Evolutionary conservation across 1,140 invertebrate genomes (phyloP).

Genomic region (Caerostris darwini): DNA sequence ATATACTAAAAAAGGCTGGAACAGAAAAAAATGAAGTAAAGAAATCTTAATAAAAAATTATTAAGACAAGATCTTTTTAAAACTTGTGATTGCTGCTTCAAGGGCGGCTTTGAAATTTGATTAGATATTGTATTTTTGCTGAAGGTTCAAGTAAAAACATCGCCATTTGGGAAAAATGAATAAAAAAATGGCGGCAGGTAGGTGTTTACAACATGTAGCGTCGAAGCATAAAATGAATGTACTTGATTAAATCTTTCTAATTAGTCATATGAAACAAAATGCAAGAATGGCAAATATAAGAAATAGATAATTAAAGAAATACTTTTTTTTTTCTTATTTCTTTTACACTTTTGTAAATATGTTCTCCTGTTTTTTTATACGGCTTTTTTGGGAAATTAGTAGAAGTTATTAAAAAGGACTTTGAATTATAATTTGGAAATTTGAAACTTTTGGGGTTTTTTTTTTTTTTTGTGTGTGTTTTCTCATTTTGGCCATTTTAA

Average conservation of each 20-base stretch:
- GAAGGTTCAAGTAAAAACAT: neutral
- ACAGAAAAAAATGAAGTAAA: neutral
- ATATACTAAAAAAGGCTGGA: neutral
- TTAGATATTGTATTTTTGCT: conserved; percentile 38
- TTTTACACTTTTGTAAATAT: too few relatives aligned
- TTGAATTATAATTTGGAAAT: too few relatives aligned
- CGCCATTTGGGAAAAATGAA: neutral
- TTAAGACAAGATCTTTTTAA: conserved; percentile 29
- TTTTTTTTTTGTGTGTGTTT: too few relatives aligned
- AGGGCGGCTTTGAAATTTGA: conserved; percentile 19
- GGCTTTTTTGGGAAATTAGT: too few relatives aligned
- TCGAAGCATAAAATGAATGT: neutral
- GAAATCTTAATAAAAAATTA: conserved; percentile 18
- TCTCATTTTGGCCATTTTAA: too few relatives aligned
- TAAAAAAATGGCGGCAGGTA: neutral
- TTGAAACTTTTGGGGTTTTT: too few relatives aligned
- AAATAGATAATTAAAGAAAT: neutral
- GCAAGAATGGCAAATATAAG: neutral
- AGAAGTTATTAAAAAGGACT: too few relatives aligned
- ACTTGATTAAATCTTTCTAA: conserved; percentile 35
- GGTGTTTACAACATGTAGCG: conserved; percentile 30
- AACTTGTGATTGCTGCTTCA: neutral
- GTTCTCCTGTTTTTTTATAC: too few relatives aligned
- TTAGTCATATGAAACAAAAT: neutral
- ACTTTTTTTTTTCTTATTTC: neutral